Conservation (phyloP, 2,113 vertebrate genomes). For the Chamaea fasciata region DNA sequence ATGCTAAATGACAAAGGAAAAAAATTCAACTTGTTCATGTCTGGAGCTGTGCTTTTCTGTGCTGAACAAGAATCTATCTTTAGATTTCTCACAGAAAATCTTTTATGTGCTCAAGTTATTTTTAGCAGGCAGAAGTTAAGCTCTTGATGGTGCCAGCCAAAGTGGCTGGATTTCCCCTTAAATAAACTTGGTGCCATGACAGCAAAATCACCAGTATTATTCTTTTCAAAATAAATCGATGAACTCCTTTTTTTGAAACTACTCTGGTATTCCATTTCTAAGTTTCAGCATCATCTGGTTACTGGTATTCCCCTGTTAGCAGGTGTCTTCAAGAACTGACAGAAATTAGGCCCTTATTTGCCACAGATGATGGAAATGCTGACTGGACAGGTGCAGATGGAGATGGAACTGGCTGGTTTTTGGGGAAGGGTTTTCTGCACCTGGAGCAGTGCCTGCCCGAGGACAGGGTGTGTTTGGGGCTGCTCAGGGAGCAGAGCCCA, state of each 20-base stretch:
- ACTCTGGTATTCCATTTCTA: background rate
- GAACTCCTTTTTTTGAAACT: background rate
- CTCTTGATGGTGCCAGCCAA: background rate
- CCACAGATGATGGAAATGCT: background rate
- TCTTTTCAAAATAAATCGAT: background rate
- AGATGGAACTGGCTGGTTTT: background rate
- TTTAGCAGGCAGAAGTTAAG: background rate
- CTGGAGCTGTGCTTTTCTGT: background rate
- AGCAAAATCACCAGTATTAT: accelerated
- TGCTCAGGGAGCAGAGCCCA: background rate
- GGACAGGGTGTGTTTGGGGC: background rate
- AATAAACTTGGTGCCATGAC: background rate
- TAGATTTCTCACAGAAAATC: background rate
- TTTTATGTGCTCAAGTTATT: background rate
- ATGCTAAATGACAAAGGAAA: background rate
- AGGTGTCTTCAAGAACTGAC: background rate
- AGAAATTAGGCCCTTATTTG: background rate
- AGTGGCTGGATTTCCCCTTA: background rate
- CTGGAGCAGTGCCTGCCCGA: background rate
- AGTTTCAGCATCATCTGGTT: background rate
- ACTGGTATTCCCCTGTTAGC: background rate
- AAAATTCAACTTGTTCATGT: accelerated
- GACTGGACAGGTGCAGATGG: background rate
- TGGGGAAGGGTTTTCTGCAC: background rate
- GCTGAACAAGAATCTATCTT: background rate